Base-by-base conservation (phyloP, 2,113 vertebrate species). In the Scolopax mira region DNA sequence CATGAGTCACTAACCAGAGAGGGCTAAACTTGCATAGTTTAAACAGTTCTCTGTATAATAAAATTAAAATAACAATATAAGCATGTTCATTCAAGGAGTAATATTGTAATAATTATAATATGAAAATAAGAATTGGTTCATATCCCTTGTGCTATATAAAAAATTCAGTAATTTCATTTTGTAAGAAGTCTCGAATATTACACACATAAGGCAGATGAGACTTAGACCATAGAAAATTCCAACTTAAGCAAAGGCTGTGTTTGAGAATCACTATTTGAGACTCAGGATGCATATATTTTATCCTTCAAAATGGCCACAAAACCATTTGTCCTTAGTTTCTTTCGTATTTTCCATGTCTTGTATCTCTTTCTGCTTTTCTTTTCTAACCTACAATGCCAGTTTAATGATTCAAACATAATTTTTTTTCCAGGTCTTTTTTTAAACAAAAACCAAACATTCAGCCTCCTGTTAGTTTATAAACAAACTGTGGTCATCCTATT, bases 1-100 rank as follows among this genome's bases (percentile, higher is more conserved):
- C 21, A 54, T 79, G 85, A 97, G 87, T 96, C 93, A 95, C 79
- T 77, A 79, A 85, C 23, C 39, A 70, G 74, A 74, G 18, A 94
- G 21, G n/a, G 17, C 37, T 94, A 81, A 82, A 75, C 44, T 52
- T 72, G 48, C 28, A 79, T 10, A 71, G 61, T 70, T 69, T 78
- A 42, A 81, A 72, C 86, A 89, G 77, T 89, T 79, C 28, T 66
- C 58, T 44, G 8, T 39, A 39, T 46, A 93, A 57, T 67, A 66
- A 79, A 18, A 79, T 58, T 77, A 83, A 79, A 83, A 78, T 33
- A 88, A 58, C 24, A 85, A 46, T 72, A 18, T 57, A 86, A 78
- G 9, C 35, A 54, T 60, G 7, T 35, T 93, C 18, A 62, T 73
- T 77, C n/a, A 73, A 12, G 0, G 2, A 70, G 8, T n/a, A 79